Evolutionary conservation across 2,113 vertebrate species (phyloP), one percentile per base, ranked within the genome.

Genomic region (Pelecanus crispus): DNA sequence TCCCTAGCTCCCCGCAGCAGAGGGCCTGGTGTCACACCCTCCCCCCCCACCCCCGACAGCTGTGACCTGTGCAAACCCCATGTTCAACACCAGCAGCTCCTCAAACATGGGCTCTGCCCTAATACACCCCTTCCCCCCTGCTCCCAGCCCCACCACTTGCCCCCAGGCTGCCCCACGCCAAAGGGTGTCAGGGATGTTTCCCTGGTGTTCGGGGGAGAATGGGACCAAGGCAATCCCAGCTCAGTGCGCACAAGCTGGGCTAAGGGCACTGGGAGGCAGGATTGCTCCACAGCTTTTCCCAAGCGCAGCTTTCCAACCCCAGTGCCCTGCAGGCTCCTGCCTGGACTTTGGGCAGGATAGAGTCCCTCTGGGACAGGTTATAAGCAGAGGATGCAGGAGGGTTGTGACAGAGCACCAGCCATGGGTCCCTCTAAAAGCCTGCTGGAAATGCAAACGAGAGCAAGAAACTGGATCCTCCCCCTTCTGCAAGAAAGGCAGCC

Each of bases 191-290:
- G 38, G 32, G 50, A 24, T 44, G 20, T 13, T 72, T 24, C 29
- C 40, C 12, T 3, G 0, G 7, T 44, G 13, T 18, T 2, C 61
- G n/a, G 38, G 10, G n/a, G 4, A 36, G 15, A 49, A 40, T 3
- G 22, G 24, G 52, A 56, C 16, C 20, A 31, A 67, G 38, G 15
- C 0, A 1, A 74, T 56, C 36, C 42, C 62, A 74, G 47, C 3
- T 22, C 56, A 22, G 2, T 2, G 13, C 32, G 25, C 75, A 77
- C 15, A 87, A 53, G 15, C 66, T 82, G 62, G 40, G 24, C 44
- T 68, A 79, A 79, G 16, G 36, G 78, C 90, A 80, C 81, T 82
- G 92, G 87, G 90, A 94, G 92, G 87, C 94, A 96, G 91, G 44
- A 87, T 68, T 88, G 66, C 81, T 82, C 92, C 84, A 56, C 4